These are phyloP conservation scores for Diploscapter pachys DNA, from an alignment of 1,140 invertebrate genomes.

Conservation along the genomic window DNA sequence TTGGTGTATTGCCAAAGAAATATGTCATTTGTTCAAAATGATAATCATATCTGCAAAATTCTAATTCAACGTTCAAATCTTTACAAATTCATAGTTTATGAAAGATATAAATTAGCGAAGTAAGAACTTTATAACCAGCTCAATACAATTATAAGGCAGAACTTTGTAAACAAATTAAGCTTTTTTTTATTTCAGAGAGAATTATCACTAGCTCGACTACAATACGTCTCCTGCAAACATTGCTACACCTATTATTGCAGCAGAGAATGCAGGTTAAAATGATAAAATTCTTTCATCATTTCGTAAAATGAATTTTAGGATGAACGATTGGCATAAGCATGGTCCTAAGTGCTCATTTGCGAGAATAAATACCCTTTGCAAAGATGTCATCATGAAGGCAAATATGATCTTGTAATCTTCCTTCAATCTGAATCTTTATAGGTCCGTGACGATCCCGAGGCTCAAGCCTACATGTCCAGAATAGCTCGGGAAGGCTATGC, in stretches of 20 bases:
- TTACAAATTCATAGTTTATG: too few relatives aligned
- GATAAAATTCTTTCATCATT: conserved; percentile 66
- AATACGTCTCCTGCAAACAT: conserved; percentile 85
- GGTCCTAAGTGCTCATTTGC: conserved; percentile 75
- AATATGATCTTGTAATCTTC: too few relatives aligned
- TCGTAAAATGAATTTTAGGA: not conserved
- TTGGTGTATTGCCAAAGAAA: too few relatives aligned
- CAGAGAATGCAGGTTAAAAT: conserved; percentile 22
- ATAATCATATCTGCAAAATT: too few relatives aligned
- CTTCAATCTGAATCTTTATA: too few relatives aligned
- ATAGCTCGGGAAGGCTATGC: conserved; percentile 76
- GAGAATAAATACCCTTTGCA: conserved; percentile 74
- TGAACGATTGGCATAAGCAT: conserved; percentile 30
- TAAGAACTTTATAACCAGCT: too few relatives aligned
- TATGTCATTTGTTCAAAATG: too few relatives aligned
- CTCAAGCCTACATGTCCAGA: conserved; percentile 74
- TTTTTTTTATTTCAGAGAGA: conserved; percentile 25
- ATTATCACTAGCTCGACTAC: conserved; percentile 60
- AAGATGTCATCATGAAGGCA: conserved; percentile 74
- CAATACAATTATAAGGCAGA: too few relatives aligned
- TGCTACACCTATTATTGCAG: conserved; percentile 74
- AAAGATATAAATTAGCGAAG: too few relatives aligned
- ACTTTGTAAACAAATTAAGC: too few relatives aligned
- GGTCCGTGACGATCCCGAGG: conserved; percentile 73
- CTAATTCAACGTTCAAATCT: too few relatives aligned